These are phyloP conservation scores for Smittia aterrima DNA, from an alignment of 2,888 invertebrate species.

Conservation along the genomic window DNA sequence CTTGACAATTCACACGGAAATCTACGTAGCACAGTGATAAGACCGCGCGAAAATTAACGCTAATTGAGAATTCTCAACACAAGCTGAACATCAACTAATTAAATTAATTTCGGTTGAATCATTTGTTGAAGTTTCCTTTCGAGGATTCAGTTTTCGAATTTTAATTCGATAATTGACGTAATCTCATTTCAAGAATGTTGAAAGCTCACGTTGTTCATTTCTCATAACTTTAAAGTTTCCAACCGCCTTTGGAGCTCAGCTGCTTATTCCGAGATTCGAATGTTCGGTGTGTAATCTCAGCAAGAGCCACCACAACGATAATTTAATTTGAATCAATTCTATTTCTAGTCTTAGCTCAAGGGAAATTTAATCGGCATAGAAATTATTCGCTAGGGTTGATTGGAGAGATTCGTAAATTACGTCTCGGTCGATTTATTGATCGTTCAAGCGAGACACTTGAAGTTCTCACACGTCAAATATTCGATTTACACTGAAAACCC, in stretches of 20 bases:
- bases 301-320: not conserved
- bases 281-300: not conserved
- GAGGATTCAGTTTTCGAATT: not conserved
- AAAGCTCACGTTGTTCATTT: not conserved
- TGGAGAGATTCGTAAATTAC: no score
- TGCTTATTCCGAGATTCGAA: not conserved
- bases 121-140: not conserved
- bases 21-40: no score
- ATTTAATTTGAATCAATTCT: not conserved
- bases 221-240: not conserved
- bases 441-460: no score
- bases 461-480: no score
- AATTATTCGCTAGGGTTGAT: no score
- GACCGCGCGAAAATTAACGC: not conserved
- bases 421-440: no score
- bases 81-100: not conserved
- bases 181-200: not conserved
- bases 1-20: no score
- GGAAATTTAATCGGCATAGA: not conserved
- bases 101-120: not conserved
- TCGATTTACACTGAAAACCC: no score
- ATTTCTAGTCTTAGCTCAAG: not conserved
- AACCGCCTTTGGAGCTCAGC: not conserved
- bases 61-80: slow-evolving; percentile 5
- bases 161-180: slow-evolving; percentile 18